phyloP scores from a whole-genome alignment of 2,113 vertebrate species.

The Dipodomys ordii region DNA sequence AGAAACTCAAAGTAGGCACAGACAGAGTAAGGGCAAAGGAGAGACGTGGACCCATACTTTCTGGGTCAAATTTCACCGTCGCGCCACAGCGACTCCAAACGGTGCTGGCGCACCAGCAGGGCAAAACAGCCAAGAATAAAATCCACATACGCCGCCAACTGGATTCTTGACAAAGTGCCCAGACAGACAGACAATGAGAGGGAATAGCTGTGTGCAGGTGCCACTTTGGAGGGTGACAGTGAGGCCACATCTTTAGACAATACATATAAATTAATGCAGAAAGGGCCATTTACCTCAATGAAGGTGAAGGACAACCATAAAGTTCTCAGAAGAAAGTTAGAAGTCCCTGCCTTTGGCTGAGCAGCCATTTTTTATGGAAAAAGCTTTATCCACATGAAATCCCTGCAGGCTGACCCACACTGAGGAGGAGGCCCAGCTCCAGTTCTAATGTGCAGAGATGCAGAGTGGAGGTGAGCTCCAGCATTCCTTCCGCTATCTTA shows the following conservation, averaged over 20 bases:
- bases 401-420: background rate
- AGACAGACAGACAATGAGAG: background rate
- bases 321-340: background rate
- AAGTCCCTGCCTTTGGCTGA: background rate
- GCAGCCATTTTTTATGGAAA: no score
- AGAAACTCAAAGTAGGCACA: background rate
- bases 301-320: background rate
- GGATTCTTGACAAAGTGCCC: background rate
- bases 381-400: background rate
- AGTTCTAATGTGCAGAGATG: background rate
- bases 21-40: background rate
- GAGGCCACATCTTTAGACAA: background rate
- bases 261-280: constrained; percentile 10
- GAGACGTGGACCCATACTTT: no score
- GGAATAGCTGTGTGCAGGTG: background rate
- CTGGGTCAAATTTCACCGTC: background rate
- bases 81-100: background rate
- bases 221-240: background rate
- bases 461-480: background rate
- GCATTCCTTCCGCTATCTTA: background rate
- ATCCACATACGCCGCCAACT: background rate
- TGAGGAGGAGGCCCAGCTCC: background rate
- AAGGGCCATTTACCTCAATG: background rate
- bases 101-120: no score
- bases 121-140: no score